Conservation (phyloP, 2,113 vertebrate species). For the Mus pahari region DNA sequence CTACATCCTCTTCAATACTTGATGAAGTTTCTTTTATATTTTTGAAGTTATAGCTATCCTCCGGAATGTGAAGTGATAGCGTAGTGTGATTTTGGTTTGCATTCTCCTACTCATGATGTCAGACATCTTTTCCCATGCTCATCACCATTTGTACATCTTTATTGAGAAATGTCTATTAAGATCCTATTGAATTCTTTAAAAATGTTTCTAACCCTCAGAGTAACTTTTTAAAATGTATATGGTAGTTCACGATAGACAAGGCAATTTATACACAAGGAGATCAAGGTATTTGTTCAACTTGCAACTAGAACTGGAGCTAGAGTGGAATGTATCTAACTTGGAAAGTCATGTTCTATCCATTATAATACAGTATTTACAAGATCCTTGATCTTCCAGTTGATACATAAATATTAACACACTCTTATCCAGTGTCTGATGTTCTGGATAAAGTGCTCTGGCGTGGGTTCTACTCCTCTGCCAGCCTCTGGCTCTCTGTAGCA, state of each 20-base stretch:
- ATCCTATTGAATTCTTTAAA: constrained; percentile 27
- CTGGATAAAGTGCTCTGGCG: background rate
- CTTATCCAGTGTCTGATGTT: background rate
- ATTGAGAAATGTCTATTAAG: constrained; percentile 24
- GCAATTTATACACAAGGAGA: constrained; percentile 21
- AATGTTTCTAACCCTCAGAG: constrained; percentile 26
- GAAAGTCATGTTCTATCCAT: background rate
- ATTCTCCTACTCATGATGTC: background rate
- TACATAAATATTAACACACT: background rate
- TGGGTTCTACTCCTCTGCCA: background rate
- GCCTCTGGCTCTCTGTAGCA: background rate
- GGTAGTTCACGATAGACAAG: constrained; percentile 28
- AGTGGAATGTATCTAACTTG: background rate
- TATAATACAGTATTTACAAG: background rate
- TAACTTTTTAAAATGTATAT: background rate
- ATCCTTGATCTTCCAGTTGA: background rate
- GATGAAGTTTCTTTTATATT: background rate
- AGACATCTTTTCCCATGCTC: constrained; percentile 10
- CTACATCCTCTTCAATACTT: background rate
- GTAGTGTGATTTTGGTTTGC: constrained; percentile 53
- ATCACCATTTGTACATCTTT: constrained; percentile 48
- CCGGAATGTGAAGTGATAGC: background rate
- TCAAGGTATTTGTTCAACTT: constrained; percentile 36
- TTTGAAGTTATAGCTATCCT: background rate
- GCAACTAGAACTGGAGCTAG: constrained; percentile 19